phyloP scores from a whole-genome alignment of 1,140 invertebrate species.

The Musca domestica region DNA sequence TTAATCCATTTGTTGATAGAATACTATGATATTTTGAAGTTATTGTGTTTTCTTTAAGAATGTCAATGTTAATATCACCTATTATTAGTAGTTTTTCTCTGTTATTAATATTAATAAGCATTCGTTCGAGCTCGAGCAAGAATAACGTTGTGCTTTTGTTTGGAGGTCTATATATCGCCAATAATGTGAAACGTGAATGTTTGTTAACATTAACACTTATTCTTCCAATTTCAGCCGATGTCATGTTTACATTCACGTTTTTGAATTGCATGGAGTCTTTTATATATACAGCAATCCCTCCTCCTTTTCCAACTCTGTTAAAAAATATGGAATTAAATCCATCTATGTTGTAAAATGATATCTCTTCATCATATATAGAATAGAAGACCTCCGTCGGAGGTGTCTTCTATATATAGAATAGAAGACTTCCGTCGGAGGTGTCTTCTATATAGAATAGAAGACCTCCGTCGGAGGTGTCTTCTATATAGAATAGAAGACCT shows the following conservation, averaged over 20 bases:
- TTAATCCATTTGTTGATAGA: neutral
- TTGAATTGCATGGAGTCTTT: neutral
- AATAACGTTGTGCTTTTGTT: neutral
- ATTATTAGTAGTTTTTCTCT: neutral
- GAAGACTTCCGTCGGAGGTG: too few species aligned
- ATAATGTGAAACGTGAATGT: neutral
- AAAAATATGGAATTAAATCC: neutral
- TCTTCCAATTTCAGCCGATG: neutral
- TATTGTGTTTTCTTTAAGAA: neutral
- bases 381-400: too few species aligned
- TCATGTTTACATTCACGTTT: neutral
- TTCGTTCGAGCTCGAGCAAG: neutral
- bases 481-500: too few species aligned
- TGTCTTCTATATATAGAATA: too few species aligned
- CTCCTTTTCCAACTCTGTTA: neutral
- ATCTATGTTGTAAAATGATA: neutral
- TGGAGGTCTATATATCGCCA: neutral
- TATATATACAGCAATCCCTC: neutral
- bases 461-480: too few species aligned
- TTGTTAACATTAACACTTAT: neutral
- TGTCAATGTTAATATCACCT: conserved; percentile 7
- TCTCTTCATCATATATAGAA: neutral
- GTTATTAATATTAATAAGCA: neutral
- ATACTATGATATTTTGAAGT: too few species aligned
- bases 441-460: too few species aligned